Evolutionary conservation across 2,888 invertebrate species (phyloP).

Genomic region (Clunio marinus): DNA sequence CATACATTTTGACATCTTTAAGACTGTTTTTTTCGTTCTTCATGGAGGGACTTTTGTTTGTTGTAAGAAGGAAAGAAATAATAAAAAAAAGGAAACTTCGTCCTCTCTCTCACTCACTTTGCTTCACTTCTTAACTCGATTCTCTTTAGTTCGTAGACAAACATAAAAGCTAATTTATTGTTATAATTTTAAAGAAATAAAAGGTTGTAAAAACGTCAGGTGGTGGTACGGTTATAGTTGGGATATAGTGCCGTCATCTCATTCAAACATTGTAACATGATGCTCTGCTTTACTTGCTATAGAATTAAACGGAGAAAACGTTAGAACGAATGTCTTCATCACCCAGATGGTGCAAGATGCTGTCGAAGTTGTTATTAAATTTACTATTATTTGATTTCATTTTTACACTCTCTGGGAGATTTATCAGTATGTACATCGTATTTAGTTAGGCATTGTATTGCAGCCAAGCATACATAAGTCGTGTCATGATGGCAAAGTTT

Average conservation of each 20-base stretch:
- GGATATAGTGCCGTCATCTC: not conserved
- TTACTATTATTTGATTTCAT: too few species aligned
- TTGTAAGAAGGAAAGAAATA: not conserved
- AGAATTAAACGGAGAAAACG: not conserved
- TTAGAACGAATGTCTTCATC: not conserved
- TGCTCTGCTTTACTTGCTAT: not conserved
- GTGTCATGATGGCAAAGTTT: too few species aligned
- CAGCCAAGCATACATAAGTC: too few species aligned
- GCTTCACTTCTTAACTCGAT: not conserved
- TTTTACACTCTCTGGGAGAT: too few species aligned
- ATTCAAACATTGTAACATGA: not conserved
- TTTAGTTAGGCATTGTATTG: too few species aligned
- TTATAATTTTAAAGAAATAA: slow-evolving; percentile 34
- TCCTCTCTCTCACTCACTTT: not conserved
- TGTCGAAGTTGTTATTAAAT: too few species aligned
- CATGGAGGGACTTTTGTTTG: too few species aligned
- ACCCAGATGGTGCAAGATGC: not conserved
- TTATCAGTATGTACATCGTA: too few species aligned
- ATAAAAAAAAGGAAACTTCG: not conserved
- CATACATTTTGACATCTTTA: not conserved
- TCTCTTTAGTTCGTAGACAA: not conserved
- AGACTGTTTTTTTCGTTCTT: too few species aligned
- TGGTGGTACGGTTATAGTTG: slow-evolving; percentile 5
- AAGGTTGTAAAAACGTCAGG: slow-evolving; percentile 32
- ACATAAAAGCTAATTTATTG: slow-evolving; percentile 31